A percentile compares a stretch with the other conserved stretches of the same genome.
These are phyloP conservation scores for Thyatira batis DNA, from an alignment of 2,888 invertebrate genomes.

Conservation along the genomic window DNA sequence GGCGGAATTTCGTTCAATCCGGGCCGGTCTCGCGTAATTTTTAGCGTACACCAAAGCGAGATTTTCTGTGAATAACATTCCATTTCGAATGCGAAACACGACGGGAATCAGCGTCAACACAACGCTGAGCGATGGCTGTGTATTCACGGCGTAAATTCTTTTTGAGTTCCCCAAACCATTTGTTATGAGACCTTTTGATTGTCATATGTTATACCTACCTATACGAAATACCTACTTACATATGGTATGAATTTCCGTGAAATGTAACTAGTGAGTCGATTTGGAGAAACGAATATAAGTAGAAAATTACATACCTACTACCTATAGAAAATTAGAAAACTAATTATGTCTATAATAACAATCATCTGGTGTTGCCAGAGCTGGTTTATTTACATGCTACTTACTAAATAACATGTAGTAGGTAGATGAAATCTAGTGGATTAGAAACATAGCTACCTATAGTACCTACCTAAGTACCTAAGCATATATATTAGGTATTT, in stretches of 20 bases:
- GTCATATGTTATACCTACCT: conserved; percentile 18
- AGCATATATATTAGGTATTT: too few species aligned
- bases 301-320: too few species aligned
- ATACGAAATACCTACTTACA: conserved; percentile 20
- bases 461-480: too few species aligned
- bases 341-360: too few species aligned
- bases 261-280: too few species aligned
- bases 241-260: conserved; percentile 2
- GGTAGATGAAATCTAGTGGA: too few species aligned
- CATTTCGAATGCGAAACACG: conserved; percentile 77
- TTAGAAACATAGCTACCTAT: too few species aligned
- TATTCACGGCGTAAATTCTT: conserved; percentile 68
- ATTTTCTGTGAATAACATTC: conserved; percentile 80
- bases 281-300: too few species aligned
- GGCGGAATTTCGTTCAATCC: conserved; percentile 80
- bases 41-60: conserved; percentile 75
- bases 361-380: too few species aligned
- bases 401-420: too few species aligned
- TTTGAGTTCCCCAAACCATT: conserved; percentile 56
- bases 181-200: conserved; percentile 40
- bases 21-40: conserved; percentile 75
- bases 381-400: too few species aligned
- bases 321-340: too few species aligned
- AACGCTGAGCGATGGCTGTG: conserved; percentile 73
- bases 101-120: conserved; percentile 78